phyloP scores from a whole-genome alignment of 2,888 invertebrate species.

The Drosophila conformis region DNA sequence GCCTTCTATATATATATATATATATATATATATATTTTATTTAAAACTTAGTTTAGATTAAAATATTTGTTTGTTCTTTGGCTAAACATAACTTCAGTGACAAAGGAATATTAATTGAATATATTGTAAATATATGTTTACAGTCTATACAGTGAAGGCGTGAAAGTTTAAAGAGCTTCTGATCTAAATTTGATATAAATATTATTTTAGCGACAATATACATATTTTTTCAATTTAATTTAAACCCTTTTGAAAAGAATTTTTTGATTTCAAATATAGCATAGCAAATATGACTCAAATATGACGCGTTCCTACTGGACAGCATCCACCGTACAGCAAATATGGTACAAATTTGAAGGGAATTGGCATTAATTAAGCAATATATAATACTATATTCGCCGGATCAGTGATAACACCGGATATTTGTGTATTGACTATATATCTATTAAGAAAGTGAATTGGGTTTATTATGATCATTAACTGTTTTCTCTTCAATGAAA shows the following conservation, averaged over 20 bases:
- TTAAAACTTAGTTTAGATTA: conserved; percentile 7
- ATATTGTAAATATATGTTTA: conserved; percentile 2
- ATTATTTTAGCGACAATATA: neutral
- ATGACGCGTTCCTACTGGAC: neutral
- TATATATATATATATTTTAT: neutral
- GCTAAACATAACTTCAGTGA: conserved; percentile 14
- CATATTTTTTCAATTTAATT: neutral
- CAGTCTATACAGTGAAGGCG: neutral
- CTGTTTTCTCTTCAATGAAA: conserved; percentile 28
- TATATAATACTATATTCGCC: neutral
- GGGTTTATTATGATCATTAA: neutral
- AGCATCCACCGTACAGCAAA: neutral
- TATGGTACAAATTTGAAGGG: neutral
- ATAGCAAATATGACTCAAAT: neutral
- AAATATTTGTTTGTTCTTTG: neutral
- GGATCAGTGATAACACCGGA: neutral
- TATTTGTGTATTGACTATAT: neutral
- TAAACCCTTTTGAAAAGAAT: neutral
- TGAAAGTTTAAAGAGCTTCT: neutral
- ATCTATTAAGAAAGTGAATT: neutral
- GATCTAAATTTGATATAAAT: neutral
- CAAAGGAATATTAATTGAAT: conserved; percentile 1
- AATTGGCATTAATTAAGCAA: neutral
- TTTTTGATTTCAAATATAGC: neutral
- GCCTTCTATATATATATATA: neutral